These are phyloP conservation scores for Phengaris arion DNA, from an alignment of 2,888 invertebrate genomes.

Conservation along the genomic window DNA sequence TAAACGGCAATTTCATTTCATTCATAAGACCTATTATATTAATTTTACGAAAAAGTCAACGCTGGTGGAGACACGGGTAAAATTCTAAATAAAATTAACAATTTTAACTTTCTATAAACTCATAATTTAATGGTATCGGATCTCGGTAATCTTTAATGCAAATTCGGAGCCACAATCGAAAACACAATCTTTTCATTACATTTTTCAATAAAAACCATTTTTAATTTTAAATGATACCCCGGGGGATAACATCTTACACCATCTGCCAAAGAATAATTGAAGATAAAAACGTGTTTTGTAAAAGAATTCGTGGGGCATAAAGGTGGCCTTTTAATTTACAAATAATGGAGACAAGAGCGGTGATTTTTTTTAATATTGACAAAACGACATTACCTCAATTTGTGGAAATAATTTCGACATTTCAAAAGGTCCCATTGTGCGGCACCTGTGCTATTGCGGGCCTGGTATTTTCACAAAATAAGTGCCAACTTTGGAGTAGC, in stretches of 20 bases:
- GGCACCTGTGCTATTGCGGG: slow-evolving; percentile 43
- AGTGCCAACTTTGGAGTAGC: slow-evolving; percentile 36
- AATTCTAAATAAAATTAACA: background rate
- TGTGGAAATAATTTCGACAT: slow-evolving; percentile 53
- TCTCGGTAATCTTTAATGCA: background rate
- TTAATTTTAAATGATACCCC: background rate
- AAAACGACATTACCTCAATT: slow-evolving; percentile 53
- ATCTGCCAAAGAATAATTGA: slow-evolving; percentile 8
- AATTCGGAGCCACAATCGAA: background rate
- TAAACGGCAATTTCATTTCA: no score
- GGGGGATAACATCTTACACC: slow-evolving; percentile 9
- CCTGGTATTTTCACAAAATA: slow-evolving; percentile 41
- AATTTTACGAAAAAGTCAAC: no score
- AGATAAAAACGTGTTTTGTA: slow-evolving; percentile 24
- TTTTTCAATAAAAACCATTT: background rate
- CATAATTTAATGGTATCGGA: background rate
- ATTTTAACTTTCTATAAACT: background rate
- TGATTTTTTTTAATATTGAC: slow-evolving; percentile 52
- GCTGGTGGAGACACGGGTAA: no score
- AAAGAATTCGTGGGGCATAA: slow-evolving; percentile 23
- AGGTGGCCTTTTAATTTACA: slow-evolving; percentile 25
- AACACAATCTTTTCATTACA: slow-evolving; percentile 13
- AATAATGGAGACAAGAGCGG: slow-evolving; percentile 23
- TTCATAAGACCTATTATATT: no score
- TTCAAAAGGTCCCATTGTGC: slow-evolving; percentile 45